Conservation (phyloP, 2,113 vertebrate genomes). For the Etia nguti region DNA sequence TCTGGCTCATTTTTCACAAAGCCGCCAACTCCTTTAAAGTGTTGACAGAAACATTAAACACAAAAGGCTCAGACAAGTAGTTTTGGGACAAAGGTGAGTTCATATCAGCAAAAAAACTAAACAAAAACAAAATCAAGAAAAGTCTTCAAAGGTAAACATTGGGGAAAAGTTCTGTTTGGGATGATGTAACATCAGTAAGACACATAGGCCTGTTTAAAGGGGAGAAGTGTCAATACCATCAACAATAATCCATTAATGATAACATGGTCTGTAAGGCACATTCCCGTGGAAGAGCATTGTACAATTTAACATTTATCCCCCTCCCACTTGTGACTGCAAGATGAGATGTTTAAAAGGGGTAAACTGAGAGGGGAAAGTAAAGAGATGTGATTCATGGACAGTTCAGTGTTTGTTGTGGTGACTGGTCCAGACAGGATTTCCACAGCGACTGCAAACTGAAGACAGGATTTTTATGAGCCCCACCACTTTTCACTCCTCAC, state of each 20-base stretch:
- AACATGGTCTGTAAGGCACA: neutral
- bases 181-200: neutral
- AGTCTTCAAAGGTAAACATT: neutral
- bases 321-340: neutral
- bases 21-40: slow-evolving; percentile 48
- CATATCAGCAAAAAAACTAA: neutral
- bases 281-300: neutral
- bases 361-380: neutral
- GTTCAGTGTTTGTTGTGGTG: slow-evolving; percentile 43
- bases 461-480: slow-evolving; percentile 40
- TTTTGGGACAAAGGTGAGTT: neutral
- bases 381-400: slow-evolving; percentile 35
- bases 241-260: neutral
- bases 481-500: slow-evolving; percentile 47
- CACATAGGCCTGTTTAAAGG: neutral
- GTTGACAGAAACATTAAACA: slow-evolving; percentile 67
- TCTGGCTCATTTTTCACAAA: slow-evolving; percentile 65
- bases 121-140: neutral
- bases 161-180: neutral
- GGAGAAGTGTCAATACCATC: neutral
- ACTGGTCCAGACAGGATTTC: slow-evolving; percentile 41
- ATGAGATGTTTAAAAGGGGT: neutral
- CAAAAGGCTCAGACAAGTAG: slow-evolving; percentile 12
- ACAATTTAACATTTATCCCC: neutral
- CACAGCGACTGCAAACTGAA: slow-evolving; percentile 36